These are phyloP conservation scores for Pica pica DNA, from an alignment of 2,113 vertebrate genomes.

Conservation along the genomic window DNA sequence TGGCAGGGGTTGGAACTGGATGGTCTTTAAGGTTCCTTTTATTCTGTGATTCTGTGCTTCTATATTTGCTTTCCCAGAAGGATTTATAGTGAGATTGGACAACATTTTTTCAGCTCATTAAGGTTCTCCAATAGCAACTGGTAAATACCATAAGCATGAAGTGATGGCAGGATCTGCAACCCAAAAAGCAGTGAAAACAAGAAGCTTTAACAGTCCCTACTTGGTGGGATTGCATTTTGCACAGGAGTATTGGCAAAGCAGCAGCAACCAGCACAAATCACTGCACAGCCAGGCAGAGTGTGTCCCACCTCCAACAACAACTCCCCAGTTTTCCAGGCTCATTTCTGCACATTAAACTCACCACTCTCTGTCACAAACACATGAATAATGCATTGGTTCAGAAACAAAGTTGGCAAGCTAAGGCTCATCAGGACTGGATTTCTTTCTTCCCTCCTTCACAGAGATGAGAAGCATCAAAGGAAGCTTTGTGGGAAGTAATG, in stretches of 20 bases:
- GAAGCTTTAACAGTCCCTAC: background rate
- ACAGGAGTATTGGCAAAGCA: background rate
- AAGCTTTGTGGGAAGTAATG: background rate
- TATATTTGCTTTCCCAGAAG: background rate
- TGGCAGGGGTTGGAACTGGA: background rate
- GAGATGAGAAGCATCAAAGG: background rate
- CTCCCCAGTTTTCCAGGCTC: background rate
- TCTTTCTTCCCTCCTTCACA: background rate
- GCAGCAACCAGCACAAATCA: background rate
- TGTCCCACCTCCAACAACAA: background rate
- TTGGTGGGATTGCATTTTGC: background rate
- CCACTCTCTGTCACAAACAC: background rate
- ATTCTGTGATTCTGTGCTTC: background rate
- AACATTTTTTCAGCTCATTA: background rate
- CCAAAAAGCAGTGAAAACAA: background rate
- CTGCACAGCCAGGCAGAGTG: background rate
- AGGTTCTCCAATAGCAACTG: background rate
- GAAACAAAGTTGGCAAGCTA: background rate
- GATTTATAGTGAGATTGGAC: background rate
- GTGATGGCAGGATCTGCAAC: background rate
- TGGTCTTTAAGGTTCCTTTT: background rate
- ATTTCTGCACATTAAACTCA: constrained; percentile 1
- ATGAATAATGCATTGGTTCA: constrained; percentile 35
- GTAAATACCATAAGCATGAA: background rate
- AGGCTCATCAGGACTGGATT: background rate